Evolutionary conservation across 2,888 invertebrate species (phyloP), one percentile per base, ranked within the genome.

Genomic region (Teleogryllus oceanicus): DNA sequence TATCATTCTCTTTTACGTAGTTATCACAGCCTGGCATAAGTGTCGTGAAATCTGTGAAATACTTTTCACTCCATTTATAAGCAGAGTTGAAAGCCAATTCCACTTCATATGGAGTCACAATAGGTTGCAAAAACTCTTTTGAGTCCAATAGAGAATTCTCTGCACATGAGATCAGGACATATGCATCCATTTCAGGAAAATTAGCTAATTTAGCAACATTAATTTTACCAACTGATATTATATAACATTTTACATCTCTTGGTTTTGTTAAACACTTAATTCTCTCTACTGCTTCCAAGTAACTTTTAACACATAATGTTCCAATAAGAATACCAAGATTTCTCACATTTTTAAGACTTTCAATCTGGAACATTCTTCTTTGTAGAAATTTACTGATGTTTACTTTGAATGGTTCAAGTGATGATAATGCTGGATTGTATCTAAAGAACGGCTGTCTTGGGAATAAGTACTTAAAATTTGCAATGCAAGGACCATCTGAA

Each of bases 121-220:
- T 92, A 0, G 98, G 97, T 85, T 93, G 94, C 85, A 94, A 95
- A 86, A 94, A 97, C 80, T 98, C 96, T 84, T 93, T 91, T 78
- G 92, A 93, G 85, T 94, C 94, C 75, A 97, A 89, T 83, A 89
- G 83, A 21, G 94, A 93, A 85, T 95, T 97, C 87, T 97, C 96
- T 2, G 97, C 93, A 86, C 99, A 99, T 0, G 97, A 93, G 79
- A 99, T 92, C 84, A 96, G 90, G 0, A 98, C 95, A 88, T 96
- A 99, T 76, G 95, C 91, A 85, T 99, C 98, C 83, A 99, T 93
- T 89, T 96, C 96, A 80, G 94, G 92, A 87, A 98, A 97, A 88
- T 99, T 99, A 0, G 97, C 97, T 82, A 99, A 88, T 87, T 99
- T 99, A 0, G 96, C 94, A 16, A 95, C 94, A 88, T 96, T 98